Base-by-base conservation (phyloP, 2,797 vertebrate species). In the Syngnathus acus region DNA sequence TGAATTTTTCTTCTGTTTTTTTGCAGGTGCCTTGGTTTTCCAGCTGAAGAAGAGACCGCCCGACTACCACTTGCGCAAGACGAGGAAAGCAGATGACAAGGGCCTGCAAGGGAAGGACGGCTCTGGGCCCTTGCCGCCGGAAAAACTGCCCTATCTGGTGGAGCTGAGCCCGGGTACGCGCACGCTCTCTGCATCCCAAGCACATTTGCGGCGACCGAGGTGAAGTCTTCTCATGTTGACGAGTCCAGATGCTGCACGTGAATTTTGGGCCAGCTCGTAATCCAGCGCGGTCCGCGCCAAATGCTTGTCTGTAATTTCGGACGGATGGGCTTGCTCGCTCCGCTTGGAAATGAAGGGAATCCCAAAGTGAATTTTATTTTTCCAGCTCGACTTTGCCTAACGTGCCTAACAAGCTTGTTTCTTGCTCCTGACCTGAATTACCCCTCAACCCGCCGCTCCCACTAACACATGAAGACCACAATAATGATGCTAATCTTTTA, bases 131-230 rank as follows among this genome's bases (percentile, higher is more conserved):
- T 87, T 95, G 66, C 94, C 94, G 9, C 93, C 95, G 0, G 96
- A 99, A 83, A 98, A 96, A 66, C 90, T 98, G 81, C 97, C 97
- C 62, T 99, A 99, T 77, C 84, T 99, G 69, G 97, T 99, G 74
- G 97, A 99, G 88, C 86, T 99, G 79, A 99, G 96, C 82, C 96
- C 97, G 90, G 97, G 96, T 98, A 74, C 40, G 37, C 54, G 65
- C 17, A 50, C 37, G 69, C 17, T 17, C n/a, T 43, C 59, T 32
- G 26, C 26, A 32, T 32, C 26, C 26, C 26, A 3, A 32, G 26
- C 26, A 32, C 26, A 32, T 32, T 32, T 32, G 26, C 26, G 26
- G 26, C 26, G 26, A 32, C 26, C 26, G 54, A 65, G 66, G 71
- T 77, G 50, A 80, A 39, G 77, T 83, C 77, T 47, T 80, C 50